Percentiles rank a stretch among this genome's conserved stretches.
Evolutionary conservation across 2,797 vertebrate genomes (phyloP).

Genomic region (Orientallactaga sibirica): DNA sequence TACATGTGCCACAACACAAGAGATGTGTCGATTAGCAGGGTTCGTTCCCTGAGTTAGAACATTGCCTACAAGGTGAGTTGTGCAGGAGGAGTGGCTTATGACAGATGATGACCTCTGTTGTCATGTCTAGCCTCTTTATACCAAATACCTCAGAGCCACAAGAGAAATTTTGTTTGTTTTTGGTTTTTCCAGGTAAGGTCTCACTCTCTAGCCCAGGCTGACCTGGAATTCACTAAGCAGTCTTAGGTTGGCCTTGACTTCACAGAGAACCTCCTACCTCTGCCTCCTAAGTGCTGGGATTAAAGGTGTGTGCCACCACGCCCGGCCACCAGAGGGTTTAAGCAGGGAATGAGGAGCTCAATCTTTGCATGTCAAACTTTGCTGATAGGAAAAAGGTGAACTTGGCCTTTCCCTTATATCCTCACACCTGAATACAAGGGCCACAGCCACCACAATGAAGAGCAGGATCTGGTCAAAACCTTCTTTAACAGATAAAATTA

Average conservation of each 20-base stretch:
- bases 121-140: conserved; percentile 2
- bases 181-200: no score
- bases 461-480: conserved; percentile 20
- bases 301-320: no score
- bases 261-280: no score
- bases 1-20: not conserved
- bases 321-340: not conserved
- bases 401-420: not conserved
- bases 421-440: not conserved
- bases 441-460: not conserved
- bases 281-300: no score
- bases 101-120: not conserved
- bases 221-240: no score
- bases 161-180: not conserved
- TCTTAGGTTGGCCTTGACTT: no score
- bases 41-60: not conserved
- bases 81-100: not conserved
- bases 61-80: not conserved
- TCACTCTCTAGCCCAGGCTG: no score
- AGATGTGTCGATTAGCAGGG: conserved; percentile 27
- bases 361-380: conserved; percentile 8
- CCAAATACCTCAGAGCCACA: not conserved
- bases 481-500: not conserved
- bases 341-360: not conserved
- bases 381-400: not conserved